Evolutionary conservation across 1,140 invertebrate species (phyloP).

Genomic region (Cydia strobilella): DNA sequence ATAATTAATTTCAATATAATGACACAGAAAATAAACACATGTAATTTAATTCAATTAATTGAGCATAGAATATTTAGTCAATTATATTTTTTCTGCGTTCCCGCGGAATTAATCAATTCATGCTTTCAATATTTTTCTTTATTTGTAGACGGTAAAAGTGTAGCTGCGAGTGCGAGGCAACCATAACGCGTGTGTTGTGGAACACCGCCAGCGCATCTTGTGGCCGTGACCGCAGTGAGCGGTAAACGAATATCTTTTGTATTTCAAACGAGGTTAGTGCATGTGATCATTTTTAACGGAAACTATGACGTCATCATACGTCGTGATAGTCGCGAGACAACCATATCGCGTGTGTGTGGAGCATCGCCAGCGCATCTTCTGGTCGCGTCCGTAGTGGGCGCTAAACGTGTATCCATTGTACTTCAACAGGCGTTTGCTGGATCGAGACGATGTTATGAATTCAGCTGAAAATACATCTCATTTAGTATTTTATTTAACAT

Average conservation of each 20-base stretch:
- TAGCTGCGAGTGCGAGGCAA: conserved; percentile 34
- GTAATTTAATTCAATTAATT: too few species aligned
- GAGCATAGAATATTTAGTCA: too few species aligned
- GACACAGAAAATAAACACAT: too few species aligned
- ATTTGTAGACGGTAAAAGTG: background rate
- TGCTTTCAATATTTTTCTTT: conserved; percentile 19
- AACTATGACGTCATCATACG: conserved; percentile 12
- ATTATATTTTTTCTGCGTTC: too few species aligned
- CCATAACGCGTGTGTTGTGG: conserved; percentile 37
- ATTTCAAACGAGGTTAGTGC: conserved; percentile 35
- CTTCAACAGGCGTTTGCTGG: background rate
- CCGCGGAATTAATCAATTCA: too few species aligned
- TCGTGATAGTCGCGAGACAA: background rate
- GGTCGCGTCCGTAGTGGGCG: background rate
- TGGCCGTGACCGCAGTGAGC: background rate
- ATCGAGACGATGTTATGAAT: background rate
- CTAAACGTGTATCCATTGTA: background rate
- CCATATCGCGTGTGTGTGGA: background rate
- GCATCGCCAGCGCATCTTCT: background rate
- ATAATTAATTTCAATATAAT: too few species aligned
- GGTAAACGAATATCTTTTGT: conserved; percentile 44
- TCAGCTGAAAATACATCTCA: background rate
- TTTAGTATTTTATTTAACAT: too few species aligned
- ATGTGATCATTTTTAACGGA: background rate
- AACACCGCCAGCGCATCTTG: conserved; percentile 43